Base-by-base conservation (phyloP, 2,888 invertebrate species). In the Rosalia funebris region DNA sequence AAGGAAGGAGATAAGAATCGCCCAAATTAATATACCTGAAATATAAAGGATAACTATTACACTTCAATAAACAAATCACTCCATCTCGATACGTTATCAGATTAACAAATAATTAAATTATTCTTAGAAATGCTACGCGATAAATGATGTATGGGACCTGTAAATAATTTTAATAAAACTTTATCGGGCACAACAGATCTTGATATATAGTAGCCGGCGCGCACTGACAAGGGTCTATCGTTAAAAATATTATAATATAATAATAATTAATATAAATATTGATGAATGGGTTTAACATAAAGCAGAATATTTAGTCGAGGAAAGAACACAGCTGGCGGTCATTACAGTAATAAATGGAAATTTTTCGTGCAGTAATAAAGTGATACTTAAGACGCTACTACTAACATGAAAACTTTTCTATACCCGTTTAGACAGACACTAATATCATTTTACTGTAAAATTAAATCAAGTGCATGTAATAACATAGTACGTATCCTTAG, bases 1-100 rank as follows among this genome's bases (percentile, higher is more conserved):
- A 50, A 50, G 25, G 14, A 14, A 14, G 31, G 2, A 17, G 53
- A 53, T 53, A 53, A 32, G 16, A 17, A 53, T 53, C 53, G 14
- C 42, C 12, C n/a, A 53, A 53, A 53, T 53, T 53, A 42, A 53
- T 32, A 53, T 16, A 53, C 48, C 15, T n/a, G 37, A 41, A 42
- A 31, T 42, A 17, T 32, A 53, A 53, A 53, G 50, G 53, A 53
- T 53, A 53, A 53, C 53, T 53, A 53, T 53, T 53, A 53, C 42
- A 53, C 53, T 53, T 32, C 53, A 53, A 53, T 53, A 53, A 53
- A 53, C 53, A 53, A 53, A 42, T 53, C 53, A 14, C 53, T 53
- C 25, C 53, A 53, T 53, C 53, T 53, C 41, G 53, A 53, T 53
- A 32, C 12, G 32, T 11, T 53, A 53, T 53, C 53, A 53, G 53